Evolutionary conservation across 2,888 invertebrate species (phyloP), one percentile per base, ranked within the genome.

Genomic region (Dione vanillae): DNA sequence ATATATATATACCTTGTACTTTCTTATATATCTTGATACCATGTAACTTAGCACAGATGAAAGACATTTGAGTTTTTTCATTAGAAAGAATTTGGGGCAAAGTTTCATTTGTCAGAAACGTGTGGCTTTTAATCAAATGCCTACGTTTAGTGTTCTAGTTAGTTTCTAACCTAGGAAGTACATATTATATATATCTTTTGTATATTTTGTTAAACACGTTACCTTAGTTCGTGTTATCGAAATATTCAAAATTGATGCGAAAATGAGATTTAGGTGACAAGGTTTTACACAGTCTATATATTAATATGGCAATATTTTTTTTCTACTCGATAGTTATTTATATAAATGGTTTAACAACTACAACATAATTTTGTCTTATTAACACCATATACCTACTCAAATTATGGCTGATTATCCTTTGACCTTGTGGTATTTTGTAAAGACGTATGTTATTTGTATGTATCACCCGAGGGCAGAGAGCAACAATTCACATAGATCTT

Each of bases 401-500:
- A 67, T 64, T 45, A 62, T 16, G 51, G 16, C 54, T 67, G 64
- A 64, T 68, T 73, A 68, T 65, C 47, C 16, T 19, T 61, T 61
- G 35, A 73, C 51, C 47, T 64, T 72, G 56, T 47, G 58, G 49
- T 54, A 14, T 73, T 64, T 66, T 67, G 61, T 69, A 65, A 68
- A 62, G 62, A 61, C 59, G 59, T n/a, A n/a, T 27, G 27, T 27
- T 27, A 27, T 51, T 27, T 68, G 66, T 68, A 52, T 52, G 49
- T 68, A 68, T 68, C 67, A 35, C 41, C 20, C 49, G 52, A 62
- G 62, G 68, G 68, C 68, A 35, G 41, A 27, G 67, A 45, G 51
- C 61, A 54, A 68, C 51, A 65, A 71, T 71, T 67, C 67, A 68
- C 58, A 68, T 71, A 51, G 27, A 27, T 71, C 54, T 52, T 51